Evolutionary conservation across 2,888 invertebrate genomes (phyloP).

Genomic region (Mesorhabditis spiculigera): DNA sequence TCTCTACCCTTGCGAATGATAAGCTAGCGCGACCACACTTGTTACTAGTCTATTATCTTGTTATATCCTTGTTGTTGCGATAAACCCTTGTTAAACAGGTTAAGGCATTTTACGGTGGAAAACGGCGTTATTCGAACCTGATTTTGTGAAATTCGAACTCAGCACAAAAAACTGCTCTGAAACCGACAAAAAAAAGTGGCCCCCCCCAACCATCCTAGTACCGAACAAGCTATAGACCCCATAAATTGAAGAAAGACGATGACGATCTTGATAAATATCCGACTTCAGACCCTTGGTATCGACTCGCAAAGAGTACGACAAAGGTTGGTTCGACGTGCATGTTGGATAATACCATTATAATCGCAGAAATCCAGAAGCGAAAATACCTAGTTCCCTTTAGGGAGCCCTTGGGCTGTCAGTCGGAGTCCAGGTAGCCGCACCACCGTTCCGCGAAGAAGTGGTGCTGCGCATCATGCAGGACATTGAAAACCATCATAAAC

Average conservation of each 20-base stretch:
- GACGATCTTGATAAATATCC: conserved; percentile 37
- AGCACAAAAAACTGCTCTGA: too few species aligned
- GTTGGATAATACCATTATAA: too few species aligned
- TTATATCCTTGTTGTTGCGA: too few species aligned
- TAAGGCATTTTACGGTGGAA: too few species aligned
- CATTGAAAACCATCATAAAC: conserved; percentile 28
- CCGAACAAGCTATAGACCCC: background rate
- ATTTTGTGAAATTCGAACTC: too few species aligned
- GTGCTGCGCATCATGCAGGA: conserved; percentile 40
- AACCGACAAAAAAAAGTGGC: too few species aligned
- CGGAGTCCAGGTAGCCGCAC: conserved; percentile 47
- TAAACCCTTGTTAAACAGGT: too few species aligned
- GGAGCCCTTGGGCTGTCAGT: conserved; percentile 43
- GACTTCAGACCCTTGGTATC: conserved; percentile 37
- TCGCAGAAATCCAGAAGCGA: background rate
- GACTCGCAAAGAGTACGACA: conserved; percentile 29
- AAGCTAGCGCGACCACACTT: too few species aligned
- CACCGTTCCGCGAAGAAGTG: conserved; percentile 46
- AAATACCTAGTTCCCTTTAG: conserved; percentile 13
- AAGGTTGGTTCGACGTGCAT: conserved; percentile 16
- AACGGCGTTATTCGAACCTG: too few species aligned
- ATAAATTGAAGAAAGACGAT: conserved; percentile 21
- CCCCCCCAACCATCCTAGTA: too few species aligned
- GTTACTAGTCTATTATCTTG: too few species aligned
- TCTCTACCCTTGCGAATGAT: too few species aligned